phyloP scores from a whole-genome alignment of 2,113 vertebrate species.

The Mobula birostris region DNA sequence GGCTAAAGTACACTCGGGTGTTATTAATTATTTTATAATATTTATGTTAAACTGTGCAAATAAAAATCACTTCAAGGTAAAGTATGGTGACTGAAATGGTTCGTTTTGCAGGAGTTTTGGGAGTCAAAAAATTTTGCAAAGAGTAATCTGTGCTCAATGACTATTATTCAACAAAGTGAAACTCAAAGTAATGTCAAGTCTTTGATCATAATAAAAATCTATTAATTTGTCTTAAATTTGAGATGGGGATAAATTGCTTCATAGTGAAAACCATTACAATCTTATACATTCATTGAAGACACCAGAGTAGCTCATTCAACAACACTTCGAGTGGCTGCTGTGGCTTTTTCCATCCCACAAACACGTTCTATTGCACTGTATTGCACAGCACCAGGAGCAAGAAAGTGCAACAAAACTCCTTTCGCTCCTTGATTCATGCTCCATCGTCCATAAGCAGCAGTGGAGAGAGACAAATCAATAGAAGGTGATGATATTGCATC shows the following conservation, averaged over 20 bases:
- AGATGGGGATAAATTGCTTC: neutral
- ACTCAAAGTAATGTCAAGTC: too few species aligned
- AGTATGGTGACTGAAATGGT: neutral
- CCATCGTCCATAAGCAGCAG: neutral
- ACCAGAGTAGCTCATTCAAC: neutral
- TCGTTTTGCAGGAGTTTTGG: neutral
- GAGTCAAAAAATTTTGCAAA: neutral
- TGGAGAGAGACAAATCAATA: neutral
- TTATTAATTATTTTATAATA: slow-evolving; percentile 2
- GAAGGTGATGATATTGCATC: neutral
- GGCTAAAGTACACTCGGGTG: slow-evolving; percentile 17
- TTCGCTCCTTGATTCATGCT: neutral
- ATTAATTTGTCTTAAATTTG: neutral
- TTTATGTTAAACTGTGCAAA: slow-evolving; percentile 14
- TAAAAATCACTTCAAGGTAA: neutral
- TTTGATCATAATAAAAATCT: neutral
- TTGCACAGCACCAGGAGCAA: neutral
- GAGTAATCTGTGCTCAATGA: too few species aligned
- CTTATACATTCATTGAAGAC: neutral
- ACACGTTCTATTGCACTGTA: neutral
- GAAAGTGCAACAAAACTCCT: neutral
- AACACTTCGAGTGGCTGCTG: neutral
- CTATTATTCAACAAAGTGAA: neutral
- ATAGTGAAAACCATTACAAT: neutral
- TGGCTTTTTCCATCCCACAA: neutral